Percentiles rank a stretch among this genome's conserved stretches.
Conservation (phyloP, 64 coral and sea anemone genomes). For the Trachythela sp. region DNA sequence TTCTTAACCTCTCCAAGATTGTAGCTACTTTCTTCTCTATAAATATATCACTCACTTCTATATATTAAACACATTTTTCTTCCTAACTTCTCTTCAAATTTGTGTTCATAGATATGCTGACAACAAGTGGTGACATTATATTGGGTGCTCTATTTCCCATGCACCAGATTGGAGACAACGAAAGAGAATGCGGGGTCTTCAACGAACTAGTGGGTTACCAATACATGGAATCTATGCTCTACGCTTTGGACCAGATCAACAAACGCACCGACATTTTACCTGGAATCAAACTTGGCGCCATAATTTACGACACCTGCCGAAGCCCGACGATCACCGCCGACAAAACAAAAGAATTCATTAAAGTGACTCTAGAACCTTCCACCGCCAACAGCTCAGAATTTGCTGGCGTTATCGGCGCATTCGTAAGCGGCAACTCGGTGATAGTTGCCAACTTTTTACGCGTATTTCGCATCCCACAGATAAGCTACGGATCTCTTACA, state of each 20-base stretch:
- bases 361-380: neutral
- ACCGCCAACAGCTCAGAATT: neutral
- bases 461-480: slow-evolving; percentile 23
- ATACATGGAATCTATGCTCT: slow-evolving; percentile 15
- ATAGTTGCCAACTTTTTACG: slow-evolving; percentile 14
- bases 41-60: too few species aligned
- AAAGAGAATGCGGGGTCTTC: neutral
- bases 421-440: slow-evolving; percentile 8
- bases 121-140: neutral
- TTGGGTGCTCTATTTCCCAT: neutral
- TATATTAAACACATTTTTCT: neutral
- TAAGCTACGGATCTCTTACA: slow-evolving; percentile 10
- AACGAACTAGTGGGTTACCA: neutral
- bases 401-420: slow-evolving; percentile 13
- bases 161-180: neutral
- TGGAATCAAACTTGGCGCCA: slow-evolving; percentile 2
- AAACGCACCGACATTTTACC: neutral
- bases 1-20: too few species aligned
- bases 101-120: neutral
- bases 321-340: neutral
- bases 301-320: slow-evolving; percentile 9
- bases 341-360: slow-evolving; percentile 14
- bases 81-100: neutral
- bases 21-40: too few species aligned
- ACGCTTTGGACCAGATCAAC: neutral